phyloP scores from a whole-genome alignment of 2,113 vertebrate genomes.

The Osmerus mordax region DNA sequence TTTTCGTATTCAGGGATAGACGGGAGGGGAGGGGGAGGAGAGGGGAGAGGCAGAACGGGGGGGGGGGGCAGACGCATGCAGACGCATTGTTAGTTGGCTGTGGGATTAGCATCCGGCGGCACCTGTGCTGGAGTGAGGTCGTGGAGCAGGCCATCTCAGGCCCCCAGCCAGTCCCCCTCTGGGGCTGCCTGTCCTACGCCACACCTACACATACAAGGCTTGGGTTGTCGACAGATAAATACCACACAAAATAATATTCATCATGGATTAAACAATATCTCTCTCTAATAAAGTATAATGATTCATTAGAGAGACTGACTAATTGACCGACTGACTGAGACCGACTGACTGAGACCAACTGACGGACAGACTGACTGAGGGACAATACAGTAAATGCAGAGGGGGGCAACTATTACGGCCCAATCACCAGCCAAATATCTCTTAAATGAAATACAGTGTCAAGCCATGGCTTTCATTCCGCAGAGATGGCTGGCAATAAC shows the following conservation, averaged over 20 bases:
- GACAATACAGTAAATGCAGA: too few species aligned
- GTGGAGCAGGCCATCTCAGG: background rate
- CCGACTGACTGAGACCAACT: too few species aligned
- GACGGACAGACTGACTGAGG: too few species aligned
- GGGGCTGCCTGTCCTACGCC: slow-evolving; percentile 1
- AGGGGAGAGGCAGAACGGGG: slow-evolving; percentile 5
- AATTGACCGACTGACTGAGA: too few species aligned
- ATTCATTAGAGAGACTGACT: too few species aligned
- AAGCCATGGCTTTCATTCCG: slow-evolving; percentile 29
- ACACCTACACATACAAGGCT: slow-evolving; percentile 27
- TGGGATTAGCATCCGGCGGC: slow-evolving; percentile 36
- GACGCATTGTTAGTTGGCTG: slow-evolving; percentile 31
- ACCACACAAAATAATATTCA: slow-evolving; percentile 9
- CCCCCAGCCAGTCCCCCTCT: slow-evolving; percentile 16
- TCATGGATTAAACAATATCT: slow-evolving; percentile 21
- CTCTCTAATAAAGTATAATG: background rate
- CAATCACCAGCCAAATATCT: slow-evolving; percentile 26
- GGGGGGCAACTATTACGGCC: background rate
- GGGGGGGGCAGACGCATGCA: slow-evolving; percentile 20
- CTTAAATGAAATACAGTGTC: slow-evolving; percentile 48
- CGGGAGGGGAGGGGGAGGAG: background rate
- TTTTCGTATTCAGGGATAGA: too few species aligned
- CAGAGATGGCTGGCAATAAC: slow-evolving; percentile 41
- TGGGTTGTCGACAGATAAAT: slow-evolving; percentile 32
- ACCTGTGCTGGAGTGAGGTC: slow-evolving; percentile 13